Base-by-base conservation (phyloP, 2,888 invertebrate species). In the Isotomurus palustris region DNA sequence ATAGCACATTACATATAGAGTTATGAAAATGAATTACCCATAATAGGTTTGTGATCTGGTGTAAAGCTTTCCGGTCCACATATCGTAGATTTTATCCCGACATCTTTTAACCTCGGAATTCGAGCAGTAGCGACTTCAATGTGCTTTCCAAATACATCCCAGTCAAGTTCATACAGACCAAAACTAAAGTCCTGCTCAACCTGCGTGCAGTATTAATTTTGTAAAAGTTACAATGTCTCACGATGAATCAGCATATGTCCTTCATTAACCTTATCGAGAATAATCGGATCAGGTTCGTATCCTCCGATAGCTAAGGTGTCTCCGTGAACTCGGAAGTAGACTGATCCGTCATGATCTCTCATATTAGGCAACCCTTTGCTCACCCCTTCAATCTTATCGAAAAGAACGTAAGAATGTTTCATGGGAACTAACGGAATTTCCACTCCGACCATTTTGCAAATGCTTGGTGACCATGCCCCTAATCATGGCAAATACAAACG, bases 11-110 rank as follows among this genome's bases (percentile, higher is more conserved):
- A n/a, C n/a, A n/a, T n/a, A n/a, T n/a, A n/a, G n/a, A n/a, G n/a
- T n/a, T n/a, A n/a, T n/a, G n/a, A n/a, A n/a, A n/a, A n/a, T n/a
- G n/a, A n/a, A n/a, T 66, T 53, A 70, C 92, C 93, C 79, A 93
- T 79, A 29, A 93, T 73, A 0, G 93, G 91, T 71, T 84, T 91
- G 73, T 92, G 91, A 74, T 94, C 93, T 0, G 92, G 90, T 0
- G 93, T 93, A 74, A 93, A 94, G 1, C 89, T 87, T 74, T 94
- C 92, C 0, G 91, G 91, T 0, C 93, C 93, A 73, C 91, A 93
- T 1, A 92, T 84, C 0, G 90, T 90, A 36, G 87, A 85, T 74
- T 87, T 91, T 21, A 93, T 83, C 3, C 92, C 92, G 5, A 85
- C 81, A 6, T 80, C 80, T 28, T 81, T 83, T 62, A 92, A 81